Evolutionary conservation across 1,140 invertebrate genomes (phyloP).

Genomic region (Linepithema humile): DNA sequence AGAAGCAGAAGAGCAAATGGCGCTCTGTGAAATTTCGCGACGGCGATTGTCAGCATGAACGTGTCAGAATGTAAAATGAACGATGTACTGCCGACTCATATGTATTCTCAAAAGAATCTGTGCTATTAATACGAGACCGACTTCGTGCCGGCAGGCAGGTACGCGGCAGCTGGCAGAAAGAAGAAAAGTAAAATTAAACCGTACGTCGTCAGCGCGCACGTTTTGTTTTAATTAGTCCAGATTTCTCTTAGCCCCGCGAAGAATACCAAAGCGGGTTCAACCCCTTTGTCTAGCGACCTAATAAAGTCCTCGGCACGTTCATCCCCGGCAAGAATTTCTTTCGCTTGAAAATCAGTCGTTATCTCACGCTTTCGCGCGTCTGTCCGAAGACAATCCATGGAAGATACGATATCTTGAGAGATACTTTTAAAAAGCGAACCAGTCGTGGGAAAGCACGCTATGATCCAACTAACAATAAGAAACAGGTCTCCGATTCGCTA

Average conservation of each 20-base stretch:
- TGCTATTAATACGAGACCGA: slow-evolving; percentile 46
- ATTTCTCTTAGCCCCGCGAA: slow-evolving; percentile 63
- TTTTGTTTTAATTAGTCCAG: slow-evolving; percentile 73
- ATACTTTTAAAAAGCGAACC: slow-evolving; percentile 58
- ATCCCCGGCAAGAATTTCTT: slow-evolving; percentile 53
- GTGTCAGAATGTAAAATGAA: slow-evolving; percentile 46
- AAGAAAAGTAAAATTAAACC: slow-evolving; percentile 70
- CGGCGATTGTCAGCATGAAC: neutral
- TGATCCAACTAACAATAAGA: neutral
- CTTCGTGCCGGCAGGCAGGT: slow-evolving; percentile 20
- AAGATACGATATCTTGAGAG: slow-evolving; percentile 59
- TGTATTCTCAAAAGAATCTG: slow-evolving; percentile 53
- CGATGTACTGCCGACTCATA: slow-evolving; percentile 57
- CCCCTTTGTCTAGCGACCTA: slow-evolving; percentile 61
- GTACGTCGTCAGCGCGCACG: slow-evolving; percentile 41
- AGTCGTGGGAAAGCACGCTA: neutral
- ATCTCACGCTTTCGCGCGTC: neutral
- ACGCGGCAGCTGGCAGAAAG: slow-evolving; percentile 55
- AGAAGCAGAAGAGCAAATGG: neutral
- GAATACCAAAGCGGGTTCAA: slow-evolving; percentile 64
- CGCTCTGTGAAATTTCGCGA: neutral
- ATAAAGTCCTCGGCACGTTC: slow-evolving; percentile 67
- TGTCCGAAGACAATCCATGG: slow-evolving; percentile 24
- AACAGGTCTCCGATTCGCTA: neutral
- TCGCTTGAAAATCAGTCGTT: neutral